Conservation (phyloP, 2,888 invertebrate species). For the Siphonodentalium dalli region DNA sequence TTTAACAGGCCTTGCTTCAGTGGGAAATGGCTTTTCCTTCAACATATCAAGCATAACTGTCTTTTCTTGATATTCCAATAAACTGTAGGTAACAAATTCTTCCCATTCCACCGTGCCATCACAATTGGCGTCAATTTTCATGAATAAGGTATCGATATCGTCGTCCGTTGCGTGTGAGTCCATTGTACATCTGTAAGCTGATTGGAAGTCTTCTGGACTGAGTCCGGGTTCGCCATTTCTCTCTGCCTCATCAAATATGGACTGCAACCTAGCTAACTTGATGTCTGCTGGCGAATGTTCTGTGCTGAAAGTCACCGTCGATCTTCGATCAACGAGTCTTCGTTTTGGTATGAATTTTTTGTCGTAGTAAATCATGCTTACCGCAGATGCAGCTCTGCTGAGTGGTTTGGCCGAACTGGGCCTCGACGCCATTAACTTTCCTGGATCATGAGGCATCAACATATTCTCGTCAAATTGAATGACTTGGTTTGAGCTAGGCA, state of each 20-base stretch:
- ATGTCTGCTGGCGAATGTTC: no score
- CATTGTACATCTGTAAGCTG: constrained; percentile 47
- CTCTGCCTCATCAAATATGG: constrained; percentile 44
- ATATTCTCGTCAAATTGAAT: no score
- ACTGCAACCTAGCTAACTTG: constrained; percentile 30
- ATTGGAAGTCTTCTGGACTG: constrained; percentile 49
- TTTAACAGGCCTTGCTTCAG: constrained; percentile 69
- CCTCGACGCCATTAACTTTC: no score
- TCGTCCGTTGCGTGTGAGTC: constrained; percentile 42
- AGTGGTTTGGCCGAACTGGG: no score
- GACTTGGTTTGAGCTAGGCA: no score
- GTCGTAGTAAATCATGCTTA: no score
- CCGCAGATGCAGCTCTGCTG: no score
- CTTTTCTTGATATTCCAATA: constrained; percentile 72
- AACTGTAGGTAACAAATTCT: constrained; percentile 79
- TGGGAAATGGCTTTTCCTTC: constrained; percentile 42
- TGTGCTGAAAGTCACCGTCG: no score
- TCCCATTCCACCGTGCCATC: constrained; percentile 74
- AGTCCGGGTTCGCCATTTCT: constrained; percentile 44
- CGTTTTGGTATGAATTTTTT: no score
- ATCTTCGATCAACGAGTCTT: no score
- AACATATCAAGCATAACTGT: constrained; percentile 49
- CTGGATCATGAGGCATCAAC: no score
- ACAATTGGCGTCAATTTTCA: constrained; percentile 68
- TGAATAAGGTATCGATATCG: constrained; percentile 54